Evolutionary conservation across 2,888 invertebrate species (phyloP), one percentile per base, ranked within the genome.

Genomic region (Eutolmus rufibarbis): DNA sequence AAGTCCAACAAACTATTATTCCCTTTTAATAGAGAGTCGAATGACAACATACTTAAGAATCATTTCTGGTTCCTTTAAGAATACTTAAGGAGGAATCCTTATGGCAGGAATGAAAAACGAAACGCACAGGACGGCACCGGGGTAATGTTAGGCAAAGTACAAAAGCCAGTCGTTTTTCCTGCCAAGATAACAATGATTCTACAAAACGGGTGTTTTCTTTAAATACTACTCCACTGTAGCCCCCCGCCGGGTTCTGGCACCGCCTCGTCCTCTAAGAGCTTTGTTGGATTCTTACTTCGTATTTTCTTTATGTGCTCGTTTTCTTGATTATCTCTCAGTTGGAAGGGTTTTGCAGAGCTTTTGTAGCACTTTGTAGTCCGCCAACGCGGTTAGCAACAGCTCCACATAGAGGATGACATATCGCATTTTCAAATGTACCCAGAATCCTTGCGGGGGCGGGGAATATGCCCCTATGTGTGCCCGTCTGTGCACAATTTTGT

Each of bases 281-380:
- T 66, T 66, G 66, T 66, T 66, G 28, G 66, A 28, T 66, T 66
- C 66, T 66, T 37, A 76, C 43, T 40, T 40, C 78, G 43, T 19
- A 46, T 43, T 78, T 78, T 43, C 78, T 76, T 76, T 76, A 37
- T 76, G 76, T 76, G 34, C 37, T 34, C 37, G 16, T 43, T 43
- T 85, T 85, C 74, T 74, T 85, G 85, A 85, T 85, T 85, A 85
- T 85, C 74, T 28, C 23, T 37, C 19, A 82, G 82, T 82, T 82
- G 51, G 82, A 82, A 82, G 31, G 79, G 28, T 79, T 66, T 66
- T 66, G 51, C 79, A 16, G 51, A 28, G 46, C 79, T 51, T 79
- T 79, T 79, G 79, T 51, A 79, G 79, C 51, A 23, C 28, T 66
- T 66, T 66, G 37, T 76, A 79, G 79, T 79, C 51, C 14, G 51